A percentile compares a stretch with the other conserved stretches of the same genome.
Conservation (phyloP, 2,113 vertebrate species). For the Microcebus griseorufus region DNA sequence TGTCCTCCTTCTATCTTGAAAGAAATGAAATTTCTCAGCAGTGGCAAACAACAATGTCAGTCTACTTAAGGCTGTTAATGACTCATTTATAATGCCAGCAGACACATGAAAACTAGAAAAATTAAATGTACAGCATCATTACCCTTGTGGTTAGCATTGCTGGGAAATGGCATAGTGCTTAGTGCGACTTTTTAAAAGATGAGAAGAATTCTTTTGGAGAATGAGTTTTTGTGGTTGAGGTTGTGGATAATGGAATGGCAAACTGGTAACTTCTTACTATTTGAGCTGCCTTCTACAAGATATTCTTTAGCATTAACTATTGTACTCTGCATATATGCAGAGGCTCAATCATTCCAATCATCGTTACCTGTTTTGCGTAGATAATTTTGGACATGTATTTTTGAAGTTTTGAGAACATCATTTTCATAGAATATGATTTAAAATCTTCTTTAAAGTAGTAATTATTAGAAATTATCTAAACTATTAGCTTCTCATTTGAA, state of each 20-base stretch:
- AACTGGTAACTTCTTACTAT: not conserved
- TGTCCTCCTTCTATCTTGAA: constrained; percentile 24
- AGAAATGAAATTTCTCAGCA: constrained; percentile 58
- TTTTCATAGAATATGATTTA: constrained; percentile 22
- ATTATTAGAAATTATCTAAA: constrained; percentile 8
- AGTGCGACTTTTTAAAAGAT: constrained; percentile 27
- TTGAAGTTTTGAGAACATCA: constrained; percentile 15
- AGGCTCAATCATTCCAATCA: not conserved
- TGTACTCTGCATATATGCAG: not conserved
- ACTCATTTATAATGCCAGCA: constrained; percentile 31
- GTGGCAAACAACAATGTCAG: not conserved
- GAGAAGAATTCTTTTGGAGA: constrained; percentile 25
- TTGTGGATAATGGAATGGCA: not conserved
- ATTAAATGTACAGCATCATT: constrained; percentile 51
- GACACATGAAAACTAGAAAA: constrained; percentile 39
- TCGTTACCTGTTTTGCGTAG: not conserved
- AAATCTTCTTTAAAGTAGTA: not conserved
- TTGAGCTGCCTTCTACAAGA: not conserved
- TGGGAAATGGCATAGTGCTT: constrained; percentile 38
- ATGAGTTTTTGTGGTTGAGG: not conserved
- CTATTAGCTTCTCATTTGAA: not conserved
- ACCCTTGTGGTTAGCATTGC: constrained; percentile 53
- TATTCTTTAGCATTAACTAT: not conserved
- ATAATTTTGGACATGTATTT: not conserved
- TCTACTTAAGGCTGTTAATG: constrained; percentile 49